Evolutionary conservation across 1,140 invertebrate species (phyloP).

Genomic region (Plutomurus gul): DNA sequence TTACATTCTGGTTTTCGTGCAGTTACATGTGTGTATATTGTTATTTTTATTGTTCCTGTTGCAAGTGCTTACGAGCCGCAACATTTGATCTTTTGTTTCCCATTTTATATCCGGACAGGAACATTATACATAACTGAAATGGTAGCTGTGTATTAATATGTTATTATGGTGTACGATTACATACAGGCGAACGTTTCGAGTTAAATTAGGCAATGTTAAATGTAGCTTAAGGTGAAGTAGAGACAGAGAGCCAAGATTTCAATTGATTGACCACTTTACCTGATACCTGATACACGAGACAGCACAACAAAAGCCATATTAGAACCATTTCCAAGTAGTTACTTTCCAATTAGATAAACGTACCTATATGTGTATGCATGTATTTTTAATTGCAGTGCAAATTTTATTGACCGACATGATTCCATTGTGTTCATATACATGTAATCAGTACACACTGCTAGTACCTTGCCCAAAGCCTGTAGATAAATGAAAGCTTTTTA

Average conservation of each 20-base stretch:
- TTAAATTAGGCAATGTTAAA: too few species aligned
- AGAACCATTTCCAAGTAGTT: not conserved
- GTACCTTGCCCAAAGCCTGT: conserved; percentile 8
- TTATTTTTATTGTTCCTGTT: not conserved
- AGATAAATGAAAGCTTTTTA: conserved; percentile 3
- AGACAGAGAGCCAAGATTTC: conserved; percentile 19
- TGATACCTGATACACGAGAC: not conserved
- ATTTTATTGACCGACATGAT: not conserved
- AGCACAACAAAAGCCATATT: not conserved
- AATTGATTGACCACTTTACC: conserved; percentile 1
- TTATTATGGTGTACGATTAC: too few species aligned
- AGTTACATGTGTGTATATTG: not conserved
- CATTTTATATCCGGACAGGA: not conserved
- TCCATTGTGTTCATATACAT: not conserved
- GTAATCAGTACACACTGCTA: not conserved
- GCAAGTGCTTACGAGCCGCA: not conserved
- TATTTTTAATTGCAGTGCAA: not conserved
- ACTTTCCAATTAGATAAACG: not conserved
- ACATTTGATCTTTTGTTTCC: conserved; percentile 12
- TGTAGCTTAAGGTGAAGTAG: not conserved
- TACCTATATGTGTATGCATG: too few species aligned
- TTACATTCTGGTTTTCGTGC: not conserved
- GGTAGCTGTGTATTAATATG: not conserved
- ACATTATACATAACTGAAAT: not conserved
- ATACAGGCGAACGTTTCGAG: too few species aligned